Evolutionary conservation across 2,888 invertebrate species (phyloP).

Genomic region (Hymenopus coronatus): DNA sequence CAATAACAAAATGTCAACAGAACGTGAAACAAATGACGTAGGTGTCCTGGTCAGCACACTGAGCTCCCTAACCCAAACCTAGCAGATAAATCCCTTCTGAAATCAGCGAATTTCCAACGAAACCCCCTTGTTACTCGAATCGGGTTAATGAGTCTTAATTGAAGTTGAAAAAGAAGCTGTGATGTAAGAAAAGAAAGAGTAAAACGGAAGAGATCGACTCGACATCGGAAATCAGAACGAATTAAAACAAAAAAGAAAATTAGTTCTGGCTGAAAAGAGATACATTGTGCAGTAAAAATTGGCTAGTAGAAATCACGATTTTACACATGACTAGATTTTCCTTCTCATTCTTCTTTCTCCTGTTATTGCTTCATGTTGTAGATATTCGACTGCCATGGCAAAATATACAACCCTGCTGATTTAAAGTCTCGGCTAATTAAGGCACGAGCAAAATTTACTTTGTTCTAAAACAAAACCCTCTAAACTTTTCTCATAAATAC

Average conservation of each 20-base stretch:
- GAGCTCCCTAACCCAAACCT: too few species aligned
- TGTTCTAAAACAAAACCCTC: too few species aligned
- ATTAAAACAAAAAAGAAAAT: background rate
- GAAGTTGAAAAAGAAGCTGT: background rate
- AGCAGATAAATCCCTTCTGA: background rate
- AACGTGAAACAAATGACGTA: too few species aligned
- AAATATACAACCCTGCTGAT: too few species aligned
- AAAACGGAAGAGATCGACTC: background rate
- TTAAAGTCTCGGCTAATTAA: too few species aligned
- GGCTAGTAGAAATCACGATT: background rate
- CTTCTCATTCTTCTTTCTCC: background rate
- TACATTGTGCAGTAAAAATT: background rate
- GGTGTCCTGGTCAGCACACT: too few species aligned
- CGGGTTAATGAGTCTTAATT: background rate
- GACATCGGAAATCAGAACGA: background rate
- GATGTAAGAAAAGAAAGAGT: background rate
- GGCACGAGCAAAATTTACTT: too few species aligned
- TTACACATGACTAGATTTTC: background rate
- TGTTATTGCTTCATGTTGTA: background rate
- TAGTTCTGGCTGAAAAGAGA: background rate
- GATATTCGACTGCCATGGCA: too few species aligned
- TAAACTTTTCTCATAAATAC: too few species aligned
- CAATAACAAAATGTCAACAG: too few species aligned
- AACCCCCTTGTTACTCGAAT: background rate
- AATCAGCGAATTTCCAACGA: background rate